A percentile compares a stretch with the other conserved stretches of the same genome.
Evolutionary conservation across 2,888 invertebrate genomes (phyloP).

Genomic region (Cerastoderma edule): DNA sequence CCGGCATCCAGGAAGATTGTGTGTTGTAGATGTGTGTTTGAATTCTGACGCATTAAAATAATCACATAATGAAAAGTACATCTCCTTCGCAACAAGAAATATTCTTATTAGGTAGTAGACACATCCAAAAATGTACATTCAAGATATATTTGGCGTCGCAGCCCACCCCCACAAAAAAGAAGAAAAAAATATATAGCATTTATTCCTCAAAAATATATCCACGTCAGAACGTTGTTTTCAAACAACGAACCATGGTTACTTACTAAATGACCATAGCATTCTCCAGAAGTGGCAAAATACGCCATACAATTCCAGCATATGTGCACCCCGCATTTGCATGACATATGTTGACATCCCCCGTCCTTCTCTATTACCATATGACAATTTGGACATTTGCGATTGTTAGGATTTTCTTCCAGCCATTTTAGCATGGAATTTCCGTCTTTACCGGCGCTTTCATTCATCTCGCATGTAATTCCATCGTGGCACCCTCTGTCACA

Average conservation of each 20-base stretch:
- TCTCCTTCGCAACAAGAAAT: no score
- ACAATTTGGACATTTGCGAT: conserved; percentile 77
- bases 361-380: conserved; percentile 71
- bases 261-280: conserved; percentile 73
- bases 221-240: no score
- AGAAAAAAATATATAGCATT: no score
- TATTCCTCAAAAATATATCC: no score
- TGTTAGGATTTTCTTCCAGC: conserved; percentile 60
- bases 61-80: no score
- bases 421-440: conserved; percentile 62
- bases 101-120: no score
- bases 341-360: conserved; percentile 78
- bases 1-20: no score
- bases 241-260: conserved; percentile 60
- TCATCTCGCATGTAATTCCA: conserved; percentile 73
- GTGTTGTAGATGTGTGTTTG: no score
- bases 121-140: no score
- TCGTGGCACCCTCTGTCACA: conserved; percentile 75
- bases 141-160: no score
- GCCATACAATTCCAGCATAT: conserved; percentile 79
- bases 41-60: no score
- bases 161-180: no score
- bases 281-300: conserved; percentile 43
- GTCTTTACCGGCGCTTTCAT: conserved; percentile 54
- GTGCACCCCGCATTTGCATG: conserved; percentile 71